Evolutionary conservation across 1,140 invertebrate genomes (phyloP), one percentile per base, ranked within the genome.

Genomic region (Temnothorax curvispinosus): DNA sequence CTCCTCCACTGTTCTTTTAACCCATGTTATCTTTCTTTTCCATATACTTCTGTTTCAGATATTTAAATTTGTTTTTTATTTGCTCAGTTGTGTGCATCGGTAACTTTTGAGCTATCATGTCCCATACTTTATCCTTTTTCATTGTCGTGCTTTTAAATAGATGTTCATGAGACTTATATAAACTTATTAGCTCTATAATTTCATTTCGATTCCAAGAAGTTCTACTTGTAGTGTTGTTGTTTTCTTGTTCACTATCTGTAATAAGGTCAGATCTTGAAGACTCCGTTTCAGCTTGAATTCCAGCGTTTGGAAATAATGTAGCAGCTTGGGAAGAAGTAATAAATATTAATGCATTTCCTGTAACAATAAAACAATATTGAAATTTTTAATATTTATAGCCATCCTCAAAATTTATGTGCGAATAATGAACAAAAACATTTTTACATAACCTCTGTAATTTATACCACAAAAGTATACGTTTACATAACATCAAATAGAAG

Each of bases 61-160:
- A 72, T 52, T 72, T 72, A 72, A 72, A 72, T 35, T 54, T 72
- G 32, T 54, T 72, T 72, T 72, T 72, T 72, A 72, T n/a, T 72
- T 72, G 44, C 8, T 72, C 69, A 52, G 69, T 72, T 72, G 47
- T 72, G 47, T 72, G 69, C 47, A n/a, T 72, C 3, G 15, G 69
- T 72, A 72, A 72, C 15, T 72, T 35, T 54, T 72, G 6, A 54
- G 69, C 69, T 72, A 54, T 54, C 50, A 72, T 54, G 1, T 54
- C 47, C 15, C 69, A 72, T 72, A 72, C 69, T 72, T 54, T 72
- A 54, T 72, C 50, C 0, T 72, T 72, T 72, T n/a, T 72, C 1
- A 72, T 72, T 72, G 50, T 72, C 4, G 69, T 72, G 4, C 69
- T 72, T 72, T 72, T 72, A 72, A 72, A 72, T 72, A 72, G 54